Evolutionary conservation across 2,888 invertebrate species (phyloP), one percentile per base, ranked within the genome.

Genomic region (Criorhina ranunculi): DNA sequence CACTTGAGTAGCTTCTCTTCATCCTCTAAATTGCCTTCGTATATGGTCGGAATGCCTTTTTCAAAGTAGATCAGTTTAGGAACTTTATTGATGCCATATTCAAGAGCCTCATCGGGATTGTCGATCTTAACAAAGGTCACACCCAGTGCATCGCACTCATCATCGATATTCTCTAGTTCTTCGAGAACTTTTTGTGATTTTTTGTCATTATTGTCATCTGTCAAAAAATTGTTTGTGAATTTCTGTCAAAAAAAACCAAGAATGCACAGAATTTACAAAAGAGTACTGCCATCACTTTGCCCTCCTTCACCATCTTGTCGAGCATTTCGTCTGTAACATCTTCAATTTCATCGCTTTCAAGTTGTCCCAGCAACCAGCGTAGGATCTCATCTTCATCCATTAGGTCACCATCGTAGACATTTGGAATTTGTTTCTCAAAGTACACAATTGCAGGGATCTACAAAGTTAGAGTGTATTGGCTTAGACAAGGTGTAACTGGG

Each of bases 281-380:
- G 78, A 98, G 93, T 78, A 98, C 98, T 85, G 97, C 97, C 88
- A 98, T 93, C 87, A 95, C 96, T 91, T 96, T 96, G 87, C 97
- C 96, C 89, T 97, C 97, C 89, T 96, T 96, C 87, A 98, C 95
- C 86, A 98, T 93, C 90, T 95, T 96, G 91, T 97, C 97, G 88
- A 98, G 93, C 97, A 98, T 98, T 92, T 98, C 97, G 91, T 98
- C 97, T 59, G 97, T 98, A 51, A 98, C 96, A 92, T 98, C 98
- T 93, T 98, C 98, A 88, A 98, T 98, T 93, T 98, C 98, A 91
- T 98, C 98, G 89, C 96, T 96, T 91, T 97, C 97, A 87, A 97
- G 93, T 91, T 98, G 98, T 86, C 95, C 95, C 80, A 97, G 94
- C 37, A 98, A 93, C 98, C 98, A 98, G 89, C 96, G 96, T 67